Base-by-base conservation (phyloP, 1,140 invertebrate species). In the Euglossa dilemma region DNA sequence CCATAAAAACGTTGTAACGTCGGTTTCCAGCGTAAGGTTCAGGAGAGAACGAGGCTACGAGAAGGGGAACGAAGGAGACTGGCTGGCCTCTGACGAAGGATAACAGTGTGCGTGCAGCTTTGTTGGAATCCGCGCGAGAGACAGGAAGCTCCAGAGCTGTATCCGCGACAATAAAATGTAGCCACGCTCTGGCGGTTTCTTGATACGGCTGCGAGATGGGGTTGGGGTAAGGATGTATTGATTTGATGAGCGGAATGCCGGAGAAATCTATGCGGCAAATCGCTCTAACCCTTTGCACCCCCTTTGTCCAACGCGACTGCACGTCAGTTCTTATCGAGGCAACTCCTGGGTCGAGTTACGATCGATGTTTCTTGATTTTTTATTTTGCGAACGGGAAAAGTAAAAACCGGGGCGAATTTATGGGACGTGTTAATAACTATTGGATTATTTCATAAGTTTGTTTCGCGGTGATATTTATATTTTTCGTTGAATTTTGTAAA, bases 1-100 rank as follows among this genome's bases (percentile, higher is more conserved):
- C 79, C 85, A 87, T 86, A 87, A 87, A 87, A 87, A 86, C 81
- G 85, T 83, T 83, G 80, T 87, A 86, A 87, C 85, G 70, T 61
- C 59, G 73, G 64, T 63, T 83, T 47, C 75, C 66, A 66, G 77
- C 69, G 71, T 64, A 74, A 74, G 79, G 57, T 47, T 63, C 14
- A 7, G n/a, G 28, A 18, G 16, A 18, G 28, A n/a, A 14, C 63
- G 11, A 28, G 61, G 23, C 23, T 23, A 6, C 14, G n/a, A 6
- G 12, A 16, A 1, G 0, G 6, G 54, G 59, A n/a, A 28, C n/a
- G 67, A 83, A 64, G 71, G 69, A 78, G 66, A 50, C 25, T 12
- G 67, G 25, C 16, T 52, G 25, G 7, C n/a, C 43, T 9, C 28
- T n/a, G n/a, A 79, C 6, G 28, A 36, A 61, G 66, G 66, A 71